Conservation (phyloP, 37 sponge, comb jelly and placozoan species). For the Halichondria panicea region DNA sequence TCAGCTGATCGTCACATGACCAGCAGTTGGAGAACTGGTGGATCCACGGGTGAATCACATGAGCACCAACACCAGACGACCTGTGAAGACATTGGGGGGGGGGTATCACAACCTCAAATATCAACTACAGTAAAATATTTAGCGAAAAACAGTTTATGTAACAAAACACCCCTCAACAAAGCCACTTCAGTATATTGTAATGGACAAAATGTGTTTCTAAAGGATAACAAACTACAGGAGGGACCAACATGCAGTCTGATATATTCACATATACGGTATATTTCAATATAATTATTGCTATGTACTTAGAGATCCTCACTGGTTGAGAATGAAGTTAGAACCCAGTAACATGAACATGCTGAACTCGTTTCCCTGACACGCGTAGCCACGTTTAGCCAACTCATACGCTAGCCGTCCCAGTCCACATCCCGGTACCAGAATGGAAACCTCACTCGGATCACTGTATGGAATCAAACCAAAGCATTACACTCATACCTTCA, state of each 20-base stretch:
- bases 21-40: conserved; percentile 77
- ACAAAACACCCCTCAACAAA: too few species aligned
- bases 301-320: conserved; percentile 56
- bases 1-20: conserved; percentile 67
- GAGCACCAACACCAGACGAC: neutral
- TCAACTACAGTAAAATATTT: too few species aligned
- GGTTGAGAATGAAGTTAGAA: conserved; percentile 95
- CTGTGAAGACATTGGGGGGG: conserved; percentile 17
- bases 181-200: too few species aligned
- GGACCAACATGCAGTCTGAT: too few species aligned
- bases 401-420: conserved; percentile 95
- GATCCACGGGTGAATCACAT: conserved; percentile 85
- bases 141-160: too few species aligned
- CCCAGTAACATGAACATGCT: conserved; percentile 95
- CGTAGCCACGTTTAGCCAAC: conserved; percentile 82
- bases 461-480: conserved; percentile 16
- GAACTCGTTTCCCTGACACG: conserved; percentile 97
- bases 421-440: conserved; percentile 96
- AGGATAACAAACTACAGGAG: too few species aligned
- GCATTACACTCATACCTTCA: neutral
- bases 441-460: conserved; percentile 31
- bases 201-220: too few species aligned
- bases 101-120: too few species aligned
- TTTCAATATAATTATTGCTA: neutral
- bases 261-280: too few species aligned